A percentile compares a stretch with the other conserved stretches of the same genome.
phyloP scores from a whole-genome alignment of 1,140 invertebrate genomes.

The Macrostomum lignano region DNA sequence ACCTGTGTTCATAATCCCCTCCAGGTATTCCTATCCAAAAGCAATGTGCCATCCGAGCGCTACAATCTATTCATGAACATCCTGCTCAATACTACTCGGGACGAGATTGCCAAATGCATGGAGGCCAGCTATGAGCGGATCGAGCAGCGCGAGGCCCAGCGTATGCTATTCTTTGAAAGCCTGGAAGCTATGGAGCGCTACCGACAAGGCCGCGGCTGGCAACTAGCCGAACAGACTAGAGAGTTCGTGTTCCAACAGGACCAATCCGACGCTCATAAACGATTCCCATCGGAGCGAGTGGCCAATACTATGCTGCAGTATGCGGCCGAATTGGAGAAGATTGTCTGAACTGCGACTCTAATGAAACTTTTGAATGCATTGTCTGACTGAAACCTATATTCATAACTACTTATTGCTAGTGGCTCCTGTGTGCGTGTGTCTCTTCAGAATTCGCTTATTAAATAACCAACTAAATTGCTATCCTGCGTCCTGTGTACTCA shows the following conservation, averaged over 20 bases:
- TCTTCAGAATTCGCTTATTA: no score
- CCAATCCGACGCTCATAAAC: neutral
- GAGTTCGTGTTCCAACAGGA: neutral
- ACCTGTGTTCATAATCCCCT: no score
- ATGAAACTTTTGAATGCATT: no score
- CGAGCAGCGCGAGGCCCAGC: constrained; percentile 49
- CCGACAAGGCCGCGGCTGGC: no score
- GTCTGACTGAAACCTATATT: no score
- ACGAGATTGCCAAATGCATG: constrained; percentile 78
- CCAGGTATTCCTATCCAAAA: constrained; percentile 57
- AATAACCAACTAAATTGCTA: no score
- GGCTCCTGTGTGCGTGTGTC: no score
- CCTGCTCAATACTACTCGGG: constrained; percentile 66
- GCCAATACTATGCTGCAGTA: neutral
- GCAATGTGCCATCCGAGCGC: constrained; percentile 71
- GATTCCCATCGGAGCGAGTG: neutral
- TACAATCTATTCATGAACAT: constrained; percentile 94
- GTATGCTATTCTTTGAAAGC: constrained; percentile 50
- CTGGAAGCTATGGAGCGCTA: neutral
- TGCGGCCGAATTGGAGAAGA: constrained; percentile 2
- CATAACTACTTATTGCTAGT: no score
- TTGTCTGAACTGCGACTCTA: no score
- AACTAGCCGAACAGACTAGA: no score
- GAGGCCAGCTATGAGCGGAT: constrained; percentile 81
- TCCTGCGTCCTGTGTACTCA: no score